Evolutionary conservation across 2,797 vertebrate genomes (phyloP).

Genomic region (Todus mexicanus): DNA sequence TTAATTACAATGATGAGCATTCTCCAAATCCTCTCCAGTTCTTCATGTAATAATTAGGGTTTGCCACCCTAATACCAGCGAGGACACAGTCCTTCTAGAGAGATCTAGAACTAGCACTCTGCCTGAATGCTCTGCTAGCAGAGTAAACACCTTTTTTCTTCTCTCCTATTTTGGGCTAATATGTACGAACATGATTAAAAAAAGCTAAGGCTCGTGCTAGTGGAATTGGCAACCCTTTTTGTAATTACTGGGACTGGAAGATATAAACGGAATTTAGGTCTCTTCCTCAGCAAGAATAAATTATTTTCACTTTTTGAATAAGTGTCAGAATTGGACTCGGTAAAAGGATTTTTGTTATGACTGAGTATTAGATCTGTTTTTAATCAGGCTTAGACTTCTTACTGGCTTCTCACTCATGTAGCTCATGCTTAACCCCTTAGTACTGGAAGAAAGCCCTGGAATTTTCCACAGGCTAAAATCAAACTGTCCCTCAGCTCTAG

Average conservation of each 20-base stretch:
- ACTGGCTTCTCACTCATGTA: not conserved
- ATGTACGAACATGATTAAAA: not conserved
- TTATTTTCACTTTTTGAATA: constrained; percentile 21
- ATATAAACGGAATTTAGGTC: not conserved
- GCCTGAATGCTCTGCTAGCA: not conserved
- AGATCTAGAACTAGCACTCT: not conserved
- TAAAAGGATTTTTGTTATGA: not conserved
- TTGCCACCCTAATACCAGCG: constrained; percentile 23
- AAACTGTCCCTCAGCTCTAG: not conserved
- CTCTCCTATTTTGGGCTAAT: not conserved
- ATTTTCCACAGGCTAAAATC: constrained; percentile 28
- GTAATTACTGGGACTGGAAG: not conserved
- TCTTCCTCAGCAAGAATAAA: constrained; percentile 28
- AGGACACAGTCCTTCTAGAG: not conserved
- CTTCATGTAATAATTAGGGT: constrained; percentile 46
- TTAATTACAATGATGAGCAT: constrained; percentile 50
- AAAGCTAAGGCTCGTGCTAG: not conserved
- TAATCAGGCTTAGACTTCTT: constrained; percentile 1
- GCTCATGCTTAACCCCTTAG: not conserved
- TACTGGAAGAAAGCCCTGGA: not conserved
- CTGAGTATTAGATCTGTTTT: not conserved
- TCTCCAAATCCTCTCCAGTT: constrained; percentile 20
- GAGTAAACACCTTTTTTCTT: not conserved
- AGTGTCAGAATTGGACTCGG: not conserved
- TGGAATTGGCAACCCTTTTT: not conserved